These are phyloP conservation scores for Elmis aenea DNA, from an alignment of 2,888 invertebrate species.

Conservation along the genomic window DNA sequence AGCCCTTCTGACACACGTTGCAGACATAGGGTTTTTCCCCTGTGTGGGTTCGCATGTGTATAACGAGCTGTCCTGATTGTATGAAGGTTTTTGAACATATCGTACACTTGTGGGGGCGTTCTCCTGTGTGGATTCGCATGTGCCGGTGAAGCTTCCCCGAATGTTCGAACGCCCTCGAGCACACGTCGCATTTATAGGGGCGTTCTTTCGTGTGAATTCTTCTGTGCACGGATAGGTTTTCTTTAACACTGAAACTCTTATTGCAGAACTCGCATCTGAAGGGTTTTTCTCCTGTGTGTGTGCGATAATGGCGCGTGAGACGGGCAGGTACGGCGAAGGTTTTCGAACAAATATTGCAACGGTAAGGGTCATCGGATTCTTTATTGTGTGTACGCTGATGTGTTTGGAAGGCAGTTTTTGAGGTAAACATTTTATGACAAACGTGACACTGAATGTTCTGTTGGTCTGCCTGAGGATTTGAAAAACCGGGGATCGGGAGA, in stretches of 20 bases:
- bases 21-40: conserved; percentile 79
- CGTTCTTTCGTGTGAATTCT: conserved; percentile 89
- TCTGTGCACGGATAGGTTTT: conserved; percentile 83
- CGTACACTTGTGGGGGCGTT: conserved; percentile 83
- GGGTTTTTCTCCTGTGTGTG: conserved; percentile 87
- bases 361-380: conserved; percentile 66
- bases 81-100: conserved; percentile 87
- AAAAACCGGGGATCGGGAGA: conserved; percentile 47
- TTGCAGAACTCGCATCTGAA: conserved; percentile 87
- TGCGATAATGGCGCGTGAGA: conserved; percentile 78
- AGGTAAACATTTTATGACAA: conserved; percentile 43
- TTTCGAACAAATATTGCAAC: conserved; percentile 85
- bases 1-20: conserved; percentile 80
- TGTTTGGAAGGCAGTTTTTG: conserved; percentile 39
- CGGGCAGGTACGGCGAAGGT: conserved; percentile 88
- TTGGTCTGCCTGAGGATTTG: conserved; percentile 25
- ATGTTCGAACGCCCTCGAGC: conserved; percentile 84
- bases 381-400: conserved; percentile 41
- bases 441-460: conserved; percentile 43
- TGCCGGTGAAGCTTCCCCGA: conserved; percentile 86
- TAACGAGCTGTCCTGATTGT: conserved; percentile 85
- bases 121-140: conserved; percentile 87
- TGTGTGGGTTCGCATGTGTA: conserved; percentile 86
- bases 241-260: conserved; percentile 89
- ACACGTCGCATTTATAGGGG: conserved; percentile 84